These are phyloP conservation scores for Pangasianodon gigas DNA, from an alignment of 2,113 vertebrate genomes.

Conservation along the genomic window DNA sequence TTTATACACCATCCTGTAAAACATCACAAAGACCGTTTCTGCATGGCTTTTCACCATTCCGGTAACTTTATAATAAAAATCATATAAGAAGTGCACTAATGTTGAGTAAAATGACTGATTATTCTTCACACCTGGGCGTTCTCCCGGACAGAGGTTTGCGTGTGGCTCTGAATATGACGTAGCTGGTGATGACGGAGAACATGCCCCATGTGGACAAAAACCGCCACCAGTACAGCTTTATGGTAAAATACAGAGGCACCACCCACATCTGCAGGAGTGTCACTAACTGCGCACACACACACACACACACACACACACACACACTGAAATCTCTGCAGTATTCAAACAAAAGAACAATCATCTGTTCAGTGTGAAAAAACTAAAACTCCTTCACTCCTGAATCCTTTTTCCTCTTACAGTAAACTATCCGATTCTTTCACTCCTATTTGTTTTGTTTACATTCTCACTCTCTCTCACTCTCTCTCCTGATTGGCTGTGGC, in stretches of 20 bases:
- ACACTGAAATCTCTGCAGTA: background rate
- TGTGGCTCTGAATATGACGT: slow-evolving; percentile 76
- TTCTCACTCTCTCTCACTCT: too few species aligned
- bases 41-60: background rate
- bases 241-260: slow-evolving; percentile 75
- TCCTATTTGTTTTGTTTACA: too few species aligned
- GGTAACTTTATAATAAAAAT: background rate
- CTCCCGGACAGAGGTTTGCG: slow-evolving; percentile 69
- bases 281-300: slow-evolving; percentile 65
- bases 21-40: slow-evolving; percentile 6
- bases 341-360: too few species aligned
- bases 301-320: background rate
- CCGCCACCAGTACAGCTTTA: slow-evolving; percentile 75
- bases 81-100: background rate
- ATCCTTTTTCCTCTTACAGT: too few species aligned
- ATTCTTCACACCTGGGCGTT: slow-evolving; percentile 59
- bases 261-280: slow-evolving; percentile 76
- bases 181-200: slow-evolving; percentile 73
- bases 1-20: slow-evolving; percentile 76
- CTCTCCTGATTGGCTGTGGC: too few species aligned
- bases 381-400: too few species aligned
- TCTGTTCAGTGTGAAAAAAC: too few species aligned
- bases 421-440: too few species aligned
- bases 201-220: slow-evolving; percentile 73
- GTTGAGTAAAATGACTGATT: background rate